These are phyloP conservation scores for Gandaritis pyraliata DNA, from an alignment of 2,888 invertebrate species.

Conservation along the genomic window DNA sequence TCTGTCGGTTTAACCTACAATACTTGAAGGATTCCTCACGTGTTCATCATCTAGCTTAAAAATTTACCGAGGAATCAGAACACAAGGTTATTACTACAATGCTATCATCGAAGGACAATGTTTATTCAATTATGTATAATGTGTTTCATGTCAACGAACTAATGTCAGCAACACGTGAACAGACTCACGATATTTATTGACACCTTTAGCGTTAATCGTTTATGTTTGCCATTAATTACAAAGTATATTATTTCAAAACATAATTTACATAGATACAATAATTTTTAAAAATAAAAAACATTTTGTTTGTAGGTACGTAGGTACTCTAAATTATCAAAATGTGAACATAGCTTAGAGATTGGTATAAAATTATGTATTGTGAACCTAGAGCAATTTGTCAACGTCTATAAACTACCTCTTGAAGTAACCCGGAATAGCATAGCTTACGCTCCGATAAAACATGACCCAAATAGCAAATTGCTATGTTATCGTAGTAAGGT, in stretches of 20 bases:
- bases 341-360: slow-evolving; percentile 3
- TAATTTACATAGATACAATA: too few relatives aligned
- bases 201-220: slow-evolving; percentile 15
- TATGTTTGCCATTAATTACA: slow-evolving; percentile 2
- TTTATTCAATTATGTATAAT: neutral
- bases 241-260: neutral
- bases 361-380: neutral
- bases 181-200: slow-evolving; percentile 8
- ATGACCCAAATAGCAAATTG: slow-evolving; percentile 50
- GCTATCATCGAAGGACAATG: neutral
- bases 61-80: too few relatives aligned
- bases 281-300: too few relatives aligned
- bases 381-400: slow-evolving; percentile 25
- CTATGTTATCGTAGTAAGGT: slow-evolving; percentile 43
- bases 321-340: neutral
- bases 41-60: too few relatives aligned
- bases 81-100: too few relatives aligned
- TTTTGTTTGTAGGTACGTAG: too few relatives aligned
- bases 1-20: too few relatives aligned
- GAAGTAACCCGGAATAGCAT: slow-evolving; percentile 44
- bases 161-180: slow-evolving; percentile 13
- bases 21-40: too few relatives aligned
- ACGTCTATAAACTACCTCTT: slow-evolving; percentile 36
- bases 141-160: slow-evolving; percentile 32
- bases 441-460: slow-evolving; percentile 51